Evolutionary conservation across 2,888 invertebrate genomes (phyloP), one percentile per base, ranked within the genome.

Genomic region (Erebia palarica): DNA sequence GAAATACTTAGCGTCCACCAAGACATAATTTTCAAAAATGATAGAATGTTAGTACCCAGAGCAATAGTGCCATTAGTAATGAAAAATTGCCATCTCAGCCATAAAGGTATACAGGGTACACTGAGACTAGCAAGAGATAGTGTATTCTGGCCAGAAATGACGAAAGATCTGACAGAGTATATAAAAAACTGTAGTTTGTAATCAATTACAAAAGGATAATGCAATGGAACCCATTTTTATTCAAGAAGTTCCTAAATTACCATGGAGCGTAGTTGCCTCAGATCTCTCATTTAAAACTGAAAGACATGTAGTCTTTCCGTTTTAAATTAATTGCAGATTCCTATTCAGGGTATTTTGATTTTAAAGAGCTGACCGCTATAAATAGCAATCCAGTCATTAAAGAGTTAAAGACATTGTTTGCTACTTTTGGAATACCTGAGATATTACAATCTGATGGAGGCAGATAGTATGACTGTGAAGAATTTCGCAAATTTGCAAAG

Each of bases 171-270:
- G 3, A 51, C 51, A 51, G 51, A 51, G 2, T 51, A 51, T 51
- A n/a, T 51, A 14, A 51, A 51, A 51, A 51, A 51, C 51, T 51
- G 51, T 14, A 51, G 51, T 51, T n/a, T 51, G 51, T 51, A 51
- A 51, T 51, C n/a, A 51, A 14, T 51, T 51, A 14, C 51, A n/a
- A n/a, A 51, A 14, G n/a, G 51, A 51, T 51, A 51, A 51, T 51
- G n/a, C 51, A 14, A 51, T 51, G 51, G 51, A 51, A 51, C 51
- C 51, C 10, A 51, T n/a, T 14, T 51, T 51, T 4, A 14, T 51
- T 14, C 51, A 51, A 14, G 5, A 51, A 51, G 51, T 51, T 51
- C 51, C 51, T n/a, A 51, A 51, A 14, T 51, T 51, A n/a, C 51
- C 51, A 14, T 51, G 51, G 51, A 51, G 51, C 1, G 14, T 51